Conservation (phyloP, 1,140 invertebrate species). For the Meteorus sp. region DNA sequence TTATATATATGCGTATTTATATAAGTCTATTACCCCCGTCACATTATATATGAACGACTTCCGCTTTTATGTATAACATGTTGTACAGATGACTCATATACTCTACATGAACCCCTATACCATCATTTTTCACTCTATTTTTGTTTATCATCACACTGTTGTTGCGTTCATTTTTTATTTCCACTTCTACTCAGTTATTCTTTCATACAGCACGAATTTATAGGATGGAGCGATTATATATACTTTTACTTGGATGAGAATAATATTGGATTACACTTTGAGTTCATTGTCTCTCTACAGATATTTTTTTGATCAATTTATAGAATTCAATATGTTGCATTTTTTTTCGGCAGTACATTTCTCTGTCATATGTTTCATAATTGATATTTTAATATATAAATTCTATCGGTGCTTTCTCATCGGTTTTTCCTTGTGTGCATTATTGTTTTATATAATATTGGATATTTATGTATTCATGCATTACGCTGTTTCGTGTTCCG, state of each 20-base stretch:
- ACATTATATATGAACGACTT: conserved; percentile 16
- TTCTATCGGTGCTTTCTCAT: conserved; percentile 32
- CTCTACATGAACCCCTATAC: background rate
- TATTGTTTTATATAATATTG: background rate
- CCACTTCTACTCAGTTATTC: no score
- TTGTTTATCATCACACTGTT: no score
- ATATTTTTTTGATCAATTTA: background rate
- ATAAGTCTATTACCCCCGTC: background rate
- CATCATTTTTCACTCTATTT: background rate
- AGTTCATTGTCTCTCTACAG: background rate
- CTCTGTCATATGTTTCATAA: no score
- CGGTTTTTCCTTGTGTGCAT: background rate
- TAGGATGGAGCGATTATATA: no score
- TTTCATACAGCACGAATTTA: no score
- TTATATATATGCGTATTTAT: background rate
- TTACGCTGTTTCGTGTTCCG: background rate
- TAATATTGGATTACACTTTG: background rate
- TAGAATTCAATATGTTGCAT: background rate
- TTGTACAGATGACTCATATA: conserved; percentile 20
- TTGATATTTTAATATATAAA: conserved; percentile 37
- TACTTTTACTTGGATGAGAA: background rate
- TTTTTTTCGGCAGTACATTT: conserved; percentile 13
- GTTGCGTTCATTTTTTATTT: no score
- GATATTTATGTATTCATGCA: background rate
- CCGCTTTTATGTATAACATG: conserved; percentile 17